These are phyloP conservation scores for Trichonephila inaurata DNA, from an alignment of 1,140 invertebrate species.

Conservation along the genomic window DNA sequence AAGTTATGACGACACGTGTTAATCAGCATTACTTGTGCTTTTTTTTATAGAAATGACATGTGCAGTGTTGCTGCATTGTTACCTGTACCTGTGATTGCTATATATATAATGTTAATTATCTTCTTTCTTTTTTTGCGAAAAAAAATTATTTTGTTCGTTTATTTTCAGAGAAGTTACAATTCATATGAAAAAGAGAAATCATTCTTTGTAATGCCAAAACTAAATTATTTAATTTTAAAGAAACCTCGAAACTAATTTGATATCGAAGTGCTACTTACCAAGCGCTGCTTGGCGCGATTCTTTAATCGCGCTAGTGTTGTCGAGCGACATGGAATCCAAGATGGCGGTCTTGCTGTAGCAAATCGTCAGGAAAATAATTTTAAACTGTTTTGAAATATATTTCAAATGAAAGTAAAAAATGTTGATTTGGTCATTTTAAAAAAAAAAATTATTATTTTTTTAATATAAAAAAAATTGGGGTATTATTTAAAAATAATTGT, in stretches of 20 bases:
- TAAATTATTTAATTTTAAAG: neutral
- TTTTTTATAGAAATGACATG: slow-evolving; percentile 18
- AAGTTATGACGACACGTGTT: neutral
- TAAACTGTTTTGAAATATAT: too few relatives aligned
- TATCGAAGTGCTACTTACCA: too few relatives aligned
- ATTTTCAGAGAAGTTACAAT: slow-evolving; percentile 19
- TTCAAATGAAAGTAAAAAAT: too few relatives aligned
- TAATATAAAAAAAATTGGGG: too few relatives aligned
- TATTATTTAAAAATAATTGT: too few relatives aligned
- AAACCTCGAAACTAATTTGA: neutral
- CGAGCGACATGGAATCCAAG: too few relatives aligned
- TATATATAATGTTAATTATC: neutral
- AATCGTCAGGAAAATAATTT: too few relatives aligned
- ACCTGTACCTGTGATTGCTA: slow-evolving; percentile 71
- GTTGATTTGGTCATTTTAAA: too few relatives aligned
- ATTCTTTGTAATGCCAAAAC: slow-evolving; percentile 44
- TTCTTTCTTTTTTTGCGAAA: neutral
- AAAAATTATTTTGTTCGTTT: slow-evolving; percentile 21
- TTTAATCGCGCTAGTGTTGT: too few relatives aligned
- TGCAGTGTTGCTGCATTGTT: slow-evolving; percentile 42
- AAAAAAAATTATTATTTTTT: too few relatives aligned
- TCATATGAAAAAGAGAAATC: neutral
- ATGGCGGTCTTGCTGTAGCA: too few relatives aligned
- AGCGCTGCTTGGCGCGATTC: too few relatives aligned
- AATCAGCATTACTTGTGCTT: neutral